Evolutionary conservation across 2,888 invertebrate species (phyloP).

Genomic region (Apodemia duryi): DNA sequence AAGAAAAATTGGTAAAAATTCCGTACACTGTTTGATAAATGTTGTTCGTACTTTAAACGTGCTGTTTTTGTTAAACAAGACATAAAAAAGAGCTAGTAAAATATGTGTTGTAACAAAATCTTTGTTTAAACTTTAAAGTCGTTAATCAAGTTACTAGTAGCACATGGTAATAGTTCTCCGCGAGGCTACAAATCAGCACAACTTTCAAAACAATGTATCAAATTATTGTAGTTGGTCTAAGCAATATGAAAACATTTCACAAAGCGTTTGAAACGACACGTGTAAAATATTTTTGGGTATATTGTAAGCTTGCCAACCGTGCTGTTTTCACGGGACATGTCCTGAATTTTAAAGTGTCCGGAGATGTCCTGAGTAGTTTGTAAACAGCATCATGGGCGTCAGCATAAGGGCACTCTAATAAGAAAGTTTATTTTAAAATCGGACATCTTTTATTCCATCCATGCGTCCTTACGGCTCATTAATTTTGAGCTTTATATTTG

Average conservation of each 20-base stretch:
- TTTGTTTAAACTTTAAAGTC: slow-evolving; percentile 2
- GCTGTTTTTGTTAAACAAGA: slow-evolving; percentile 2
- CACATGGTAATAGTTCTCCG: slow-evolving; percentile 2
- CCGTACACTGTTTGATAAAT: neutral
- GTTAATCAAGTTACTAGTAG: neutral
- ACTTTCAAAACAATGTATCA: slow-evolving; percentile 8
- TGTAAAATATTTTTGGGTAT: slow-evolving; percentile 1
- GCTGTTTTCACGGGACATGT: too few species aligned
- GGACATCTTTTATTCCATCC: too few species aligned
- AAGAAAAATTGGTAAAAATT: neutral
- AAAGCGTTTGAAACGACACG: neutral
- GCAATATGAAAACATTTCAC: neutral
- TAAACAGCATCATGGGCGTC: too few species aligned
- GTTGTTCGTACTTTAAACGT: neutral
- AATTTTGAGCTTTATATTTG: too few species aligned
- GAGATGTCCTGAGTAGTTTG: too few species aligned
- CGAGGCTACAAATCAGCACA: slow-evolving; percentile 11
- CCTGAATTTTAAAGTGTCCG: too few species aligned
- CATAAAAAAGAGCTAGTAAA: slow-evolving; percentile 9
- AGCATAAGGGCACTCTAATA: too few species aligned
- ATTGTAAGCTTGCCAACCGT: neutral
- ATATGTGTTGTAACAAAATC: slow-evolving; percentile 2
- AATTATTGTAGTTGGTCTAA: neutral
- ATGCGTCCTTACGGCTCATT: too few species aligned
- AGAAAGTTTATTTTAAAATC: too few species aligned